Evolutionary conservation across 2,113 vertebrate genomes (phyloP).

Genomic region (Percopsis transmontana): DNA sequence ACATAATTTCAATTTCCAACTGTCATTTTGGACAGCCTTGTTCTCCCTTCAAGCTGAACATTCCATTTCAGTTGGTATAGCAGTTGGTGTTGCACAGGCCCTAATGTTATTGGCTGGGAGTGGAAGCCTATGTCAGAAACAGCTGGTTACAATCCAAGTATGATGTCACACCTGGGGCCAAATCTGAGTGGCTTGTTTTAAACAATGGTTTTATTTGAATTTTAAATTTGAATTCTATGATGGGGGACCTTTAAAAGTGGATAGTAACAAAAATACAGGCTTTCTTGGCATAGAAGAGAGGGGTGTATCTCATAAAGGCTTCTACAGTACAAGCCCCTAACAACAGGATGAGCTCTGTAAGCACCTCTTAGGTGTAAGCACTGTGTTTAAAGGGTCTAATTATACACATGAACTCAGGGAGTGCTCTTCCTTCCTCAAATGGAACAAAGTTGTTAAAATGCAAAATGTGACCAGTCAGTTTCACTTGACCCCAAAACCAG

Average conservation of each 20-base stretch:
- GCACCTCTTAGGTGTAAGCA: background rate
- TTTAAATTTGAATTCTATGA: too few species aligned
- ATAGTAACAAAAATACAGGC: background rate
- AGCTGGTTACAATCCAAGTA: too few species aligned
- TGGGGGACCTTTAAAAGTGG: background rate
- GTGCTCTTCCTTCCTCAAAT: conserved; percentile 7
- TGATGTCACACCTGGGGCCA: too few species aligned
- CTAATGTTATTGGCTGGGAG: too few species aligned
- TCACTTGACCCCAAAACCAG: conserved; percentile 27
- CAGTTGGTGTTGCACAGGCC: too few species aligned
- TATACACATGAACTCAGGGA: conserved; percentile 24
- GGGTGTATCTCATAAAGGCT: conserved; percentile 10
- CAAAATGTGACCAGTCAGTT: conserved; percentile 17
- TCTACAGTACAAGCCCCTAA: conserved; percentile 5
- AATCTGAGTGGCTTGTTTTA: too few species aligned
- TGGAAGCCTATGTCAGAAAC: too few species aligned
- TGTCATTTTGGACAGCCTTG: too few species aligned
- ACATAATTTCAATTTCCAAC: too few species aligned
- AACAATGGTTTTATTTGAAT: too few species aligned
- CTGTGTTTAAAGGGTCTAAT: conserved; percentile 33
- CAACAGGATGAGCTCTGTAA: conserved; percentile 21
- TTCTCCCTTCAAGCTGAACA: too few species aligned
- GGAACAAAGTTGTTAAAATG: conserved; percentile 25
- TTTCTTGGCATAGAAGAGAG: background rate
- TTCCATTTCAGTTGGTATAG: too few species aligned